Evolutionary conservation across 2,113 vertebrate genomes (phyloP).

Genomic region (Aspidoscelis tigris): DNA sequence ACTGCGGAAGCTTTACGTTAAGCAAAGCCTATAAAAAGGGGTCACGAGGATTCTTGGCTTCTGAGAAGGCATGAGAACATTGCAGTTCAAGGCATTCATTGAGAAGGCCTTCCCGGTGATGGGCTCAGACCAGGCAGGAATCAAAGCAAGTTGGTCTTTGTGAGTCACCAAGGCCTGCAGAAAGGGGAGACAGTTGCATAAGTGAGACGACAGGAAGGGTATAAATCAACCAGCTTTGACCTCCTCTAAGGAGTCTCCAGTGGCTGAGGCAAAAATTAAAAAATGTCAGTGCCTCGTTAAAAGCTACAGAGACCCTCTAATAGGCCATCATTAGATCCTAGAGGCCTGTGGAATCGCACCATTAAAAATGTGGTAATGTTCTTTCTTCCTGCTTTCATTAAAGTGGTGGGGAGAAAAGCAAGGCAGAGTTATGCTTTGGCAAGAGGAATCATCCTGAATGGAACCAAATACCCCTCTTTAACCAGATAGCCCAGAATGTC

Average conservation of each 20-base stretch:
- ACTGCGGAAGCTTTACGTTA: slow-evolving; percentile 2
- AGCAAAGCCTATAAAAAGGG: not conserved
- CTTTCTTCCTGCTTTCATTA: slow-evolving; percentile 23
- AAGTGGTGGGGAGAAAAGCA: not conserved
- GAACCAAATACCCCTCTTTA: not conserved
- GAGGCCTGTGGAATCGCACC: slow-evolving; percentile 13
- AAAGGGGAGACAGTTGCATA: slow-evolving; percentile 16
- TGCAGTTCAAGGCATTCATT: not conserved
- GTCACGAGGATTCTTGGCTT: not conserved
- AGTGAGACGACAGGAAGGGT: not conserved
- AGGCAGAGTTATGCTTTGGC: not conserved
- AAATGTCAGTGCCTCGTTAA: slow-evolving; percentile 41
- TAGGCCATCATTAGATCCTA: slow-evolving; percentile 24
- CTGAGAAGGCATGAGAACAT: not conserved
- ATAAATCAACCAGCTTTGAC: slow-evolving; percentile 31
- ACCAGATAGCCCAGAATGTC: not conserved
- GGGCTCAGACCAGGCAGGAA: slow-evolving; percentile 6
- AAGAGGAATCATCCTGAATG: not conserved
- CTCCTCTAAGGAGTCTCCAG: slow-evolving; percentile 37
- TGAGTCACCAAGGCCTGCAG: slow-evolving; percentile 10
- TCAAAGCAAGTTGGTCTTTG: not conserved
- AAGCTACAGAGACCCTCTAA: slow-evolving; percentile 27
- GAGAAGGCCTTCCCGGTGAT: not conserved
- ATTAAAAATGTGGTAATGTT: slow-evolving; percentile 31
- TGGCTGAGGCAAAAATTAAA: slow-evolving; percentile 32